Base-by-base conservation (phyloP, 2,797 vertebrate genomes). In the Sebastes iracundus region DNA sequence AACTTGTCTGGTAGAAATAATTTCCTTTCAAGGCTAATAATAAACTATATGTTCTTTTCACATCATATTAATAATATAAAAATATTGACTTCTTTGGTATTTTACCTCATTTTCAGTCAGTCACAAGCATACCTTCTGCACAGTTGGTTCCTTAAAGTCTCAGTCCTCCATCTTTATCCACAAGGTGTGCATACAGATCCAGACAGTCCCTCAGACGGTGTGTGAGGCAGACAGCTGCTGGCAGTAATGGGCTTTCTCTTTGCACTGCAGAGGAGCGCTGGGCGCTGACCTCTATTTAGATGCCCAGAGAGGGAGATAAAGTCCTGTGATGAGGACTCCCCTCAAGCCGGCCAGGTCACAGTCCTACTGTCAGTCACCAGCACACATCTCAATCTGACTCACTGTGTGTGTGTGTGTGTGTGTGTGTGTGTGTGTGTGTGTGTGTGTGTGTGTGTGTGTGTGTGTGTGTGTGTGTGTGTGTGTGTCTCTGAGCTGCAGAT, bases 251-350 rank as follows among this genome's bases (percentile, higher is more conserved):
- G 70, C 76, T 91, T 79, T 90, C 82, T 90, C 73, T 89, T 79
- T 77, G 69, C 23, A 18, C 80, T 69, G 69, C 75, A 67, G 86
- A 79, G 79, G 79, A 80, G 85, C 64, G 79, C 77, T 82, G 72
- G 81, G 74, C 46, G 16, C 92, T 95, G 94, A 95, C 94, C 94
- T 95, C 93, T 83, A 92, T 94, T 94, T 94, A 92, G 91, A 91
- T 83, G 81, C 62, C 85, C 82, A 78, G 80, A 88, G 91, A 90
- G 75, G 91, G 88, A 93, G 92, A 94, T 94, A 91, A 94, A 93
- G 84, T 74, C 78, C 61, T 85, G 72, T 94, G 90, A 94, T 94
- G 92, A 91, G 75, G 86, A 88, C 87, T 88, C 81, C 84, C 86
- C 92, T 88, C 71, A 46, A 83, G 86, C 82, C 5, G 65, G 62